These are phyloP conservation scores for Enhydra lutris DNA, from an alignment of 2,113 vertebrate genomes.

Conservation along the genomic window DNA sequence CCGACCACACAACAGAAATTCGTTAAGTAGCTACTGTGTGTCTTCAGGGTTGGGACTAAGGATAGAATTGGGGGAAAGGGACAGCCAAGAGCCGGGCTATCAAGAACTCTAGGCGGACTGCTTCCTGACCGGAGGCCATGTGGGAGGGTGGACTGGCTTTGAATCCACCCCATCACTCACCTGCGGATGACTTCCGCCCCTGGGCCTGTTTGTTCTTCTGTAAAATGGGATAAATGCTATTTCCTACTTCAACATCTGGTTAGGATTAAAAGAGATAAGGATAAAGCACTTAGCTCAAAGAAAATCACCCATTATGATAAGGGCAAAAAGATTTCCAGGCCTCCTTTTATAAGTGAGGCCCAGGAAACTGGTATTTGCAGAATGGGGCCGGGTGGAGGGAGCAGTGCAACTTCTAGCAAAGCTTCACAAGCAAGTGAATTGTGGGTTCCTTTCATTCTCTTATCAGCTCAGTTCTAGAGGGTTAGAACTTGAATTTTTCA, in stretches of 20 bases:
- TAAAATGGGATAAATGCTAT: not conserved
- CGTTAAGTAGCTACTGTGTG: not conserved
- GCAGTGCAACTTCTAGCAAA: not conserved
- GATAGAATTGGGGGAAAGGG: not conserved
- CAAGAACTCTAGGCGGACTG: not conserved
- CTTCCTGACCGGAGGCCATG: not conserved
- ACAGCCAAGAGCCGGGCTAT: rapidly evolving
- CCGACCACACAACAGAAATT: not conserved
- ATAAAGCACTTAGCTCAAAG: not conserved
- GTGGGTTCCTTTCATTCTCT: not conserved
- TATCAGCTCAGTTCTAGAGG: not conserved
- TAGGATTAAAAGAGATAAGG: not conserved
- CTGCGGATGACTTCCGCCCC: not conserved
- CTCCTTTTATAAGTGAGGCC: not conserved
- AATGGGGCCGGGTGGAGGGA: not conserved
- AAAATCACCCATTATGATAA: not conserved
- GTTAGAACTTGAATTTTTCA: slow-evolving; percentile 30
- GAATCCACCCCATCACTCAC: not conserved
- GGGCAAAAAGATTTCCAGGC: not conserved
- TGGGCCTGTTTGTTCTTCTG: not conserved
- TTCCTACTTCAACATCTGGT: not conserved
- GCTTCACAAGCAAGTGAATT: not conserved
- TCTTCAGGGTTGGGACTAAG: not conserved
- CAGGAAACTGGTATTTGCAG: not conserved
- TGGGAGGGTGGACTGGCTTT: not conserved